phyloP scores from a whole-genome alignment of 2,888 invertebrate species.

The Myathropa florea region DNA sequence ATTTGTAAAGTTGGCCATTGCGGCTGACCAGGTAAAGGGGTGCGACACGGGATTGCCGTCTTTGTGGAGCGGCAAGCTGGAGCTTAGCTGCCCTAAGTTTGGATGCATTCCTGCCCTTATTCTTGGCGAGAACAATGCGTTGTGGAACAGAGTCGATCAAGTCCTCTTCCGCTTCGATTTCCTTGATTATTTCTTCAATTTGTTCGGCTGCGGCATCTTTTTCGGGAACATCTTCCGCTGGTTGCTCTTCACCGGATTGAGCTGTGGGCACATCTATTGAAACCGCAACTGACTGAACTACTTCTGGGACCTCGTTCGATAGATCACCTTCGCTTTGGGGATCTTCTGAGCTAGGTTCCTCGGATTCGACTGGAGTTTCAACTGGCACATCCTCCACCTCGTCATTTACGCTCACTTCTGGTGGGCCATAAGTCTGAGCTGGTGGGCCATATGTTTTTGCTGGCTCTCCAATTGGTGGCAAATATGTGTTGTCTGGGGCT shows the following conservation, averaged over 20 bases:
- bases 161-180: slow-evolving; percentile 38
- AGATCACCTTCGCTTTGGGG: not conserved
- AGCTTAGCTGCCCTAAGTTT: not conserved
- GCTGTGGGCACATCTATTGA: not conserved
- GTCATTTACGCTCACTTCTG: slow-evolving; percentile 31
- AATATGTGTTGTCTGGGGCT: slow-evolving; percentile 56
- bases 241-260: not conserved
- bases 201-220: slow-evolving; percentile 32
- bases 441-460: slow-evolving; percentile 77
- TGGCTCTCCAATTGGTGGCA: slow-evolving; percentile 72
- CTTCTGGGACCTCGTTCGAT: not conserved
- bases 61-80: slow-evolving; percentile 17
- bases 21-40: slow-evolving; percentile 41
- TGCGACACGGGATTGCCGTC: not conserved
- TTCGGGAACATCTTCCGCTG: not conserved
- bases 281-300: not conserved
- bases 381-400: not conserved
- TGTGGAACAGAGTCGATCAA: slow-evolving; percentile 6
- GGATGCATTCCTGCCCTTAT: not conserved
- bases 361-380: not conserved
- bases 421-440: slow-evolving; percentile 66
- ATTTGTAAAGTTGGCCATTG: slow-evolving; percentile 44
- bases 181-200: slow-evolving; percentile 37
- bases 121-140: slow-evolving; percentile 1
- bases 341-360: not conserved